Base-by-base conservation (phyloP, 2,797 vertebrate genomes). In the Takifugu rubripes region DNA sequence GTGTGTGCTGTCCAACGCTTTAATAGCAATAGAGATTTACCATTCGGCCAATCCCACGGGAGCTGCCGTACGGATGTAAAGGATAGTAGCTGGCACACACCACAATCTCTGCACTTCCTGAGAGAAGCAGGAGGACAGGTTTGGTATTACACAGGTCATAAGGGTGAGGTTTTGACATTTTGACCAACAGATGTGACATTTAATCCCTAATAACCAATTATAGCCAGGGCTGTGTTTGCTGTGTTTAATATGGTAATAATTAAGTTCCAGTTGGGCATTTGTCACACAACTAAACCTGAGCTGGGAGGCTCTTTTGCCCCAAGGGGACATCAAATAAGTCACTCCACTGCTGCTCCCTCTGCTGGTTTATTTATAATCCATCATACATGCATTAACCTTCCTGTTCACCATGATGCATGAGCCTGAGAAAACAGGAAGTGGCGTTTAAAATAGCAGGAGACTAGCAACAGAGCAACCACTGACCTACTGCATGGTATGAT, bases 31-130 rank as follows among this genome's bases (percentile, higher is more conserved):
- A 16, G 6, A 17, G 25, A 63, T 71, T 40, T 92, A 98, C 96
- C 94, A 93, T 94, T 70, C 81, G 84, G 12, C 76, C 66, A 75
- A 94, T 87, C 12, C 69, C 59, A 72, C 88, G 92, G 48, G 89
- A 87, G 66, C 88, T 89, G 82, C 92, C 90, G 70, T 85, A 84
- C 54, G 91, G 86, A 66, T 91, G 84, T 48, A 92, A 83, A 12
- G 92, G 88, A 56, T 85, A 81, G 77, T 88, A 95, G 68, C 70
- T 91, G 57, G 94, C 93, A 51, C 92, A 98, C 3, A 92, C 84
- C 0, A 84, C 85, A 75, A 91, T 81, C 67, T 93, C 84, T 49
- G 89, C 11, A 29, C 72, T 10, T 63, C 36, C 85, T 84, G 74
- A 67, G 59, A 67, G 70, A 60, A 24, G 71, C 54, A 76, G 14